These are phyloP conservation scores for Druceiella hillmani DNA, from an alignment of 2,888 invertebrate species.

Conservation along the genomic window DNA sequence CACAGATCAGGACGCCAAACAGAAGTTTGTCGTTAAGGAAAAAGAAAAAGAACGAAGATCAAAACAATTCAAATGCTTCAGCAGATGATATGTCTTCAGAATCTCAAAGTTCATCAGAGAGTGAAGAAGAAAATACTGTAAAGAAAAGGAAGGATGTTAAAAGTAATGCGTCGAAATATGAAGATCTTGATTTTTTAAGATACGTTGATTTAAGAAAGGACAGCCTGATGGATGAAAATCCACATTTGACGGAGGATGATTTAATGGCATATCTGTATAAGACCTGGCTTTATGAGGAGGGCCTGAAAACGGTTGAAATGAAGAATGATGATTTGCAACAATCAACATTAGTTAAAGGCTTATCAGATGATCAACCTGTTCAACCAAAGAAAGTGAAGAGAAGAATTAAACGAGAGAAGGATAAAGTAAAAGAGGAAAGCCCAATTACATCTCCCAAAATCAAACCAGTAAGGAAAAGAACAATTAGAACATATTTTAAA, in stretches of 20 bases:
- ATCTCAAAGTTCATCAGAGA: no score
- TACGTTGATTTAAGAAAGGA: constrained; percentile 46
- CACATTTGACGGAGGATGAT: constrained; percentile 40
- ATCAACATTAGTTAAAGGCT: constrained; percentile 35
- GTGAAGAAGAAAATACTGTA: no score
- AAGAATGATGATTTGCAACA: constrained; percentile 30
- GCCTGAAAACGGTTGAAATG: constrained; percentile 32
- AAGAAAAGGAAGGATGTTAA: no score
- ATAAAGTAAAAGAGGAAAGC: constrained; percentile 29
- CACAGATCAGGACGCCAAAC: no score
- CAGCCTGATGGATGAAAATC: constrained; percentile 42
- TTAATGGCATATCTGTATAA: constrained; percentile 43
- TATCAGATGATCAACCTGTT: constrained; percentile 13
- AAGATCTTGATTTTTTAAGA: constrained; percentile 40
- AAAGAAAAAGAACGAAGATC: no score
- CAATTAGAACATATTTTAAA: constrained; percentile 32
- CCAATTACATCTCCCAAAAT: constrained; percentile 32
- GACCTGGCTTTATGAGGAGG: constrained; percentile 44
- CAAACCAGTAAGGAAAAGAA: constrained; percentile 38
- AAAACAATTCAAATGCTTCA: no score
- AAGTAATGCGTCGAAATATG: no score
- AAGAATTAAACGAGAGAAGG: constrained; percentile 27
- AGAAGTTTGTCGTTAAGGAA: no score
- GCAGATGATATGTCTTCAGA: no score
- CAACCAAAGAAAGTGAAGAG: constrained; percentile 19